A percentile compares a stretch with the other conserved stretches of the same genome.
phyloP scores from a whole-genome alignment of 2,113 vertebrate genomes.

The Budorcas taxicolor region DNA sequence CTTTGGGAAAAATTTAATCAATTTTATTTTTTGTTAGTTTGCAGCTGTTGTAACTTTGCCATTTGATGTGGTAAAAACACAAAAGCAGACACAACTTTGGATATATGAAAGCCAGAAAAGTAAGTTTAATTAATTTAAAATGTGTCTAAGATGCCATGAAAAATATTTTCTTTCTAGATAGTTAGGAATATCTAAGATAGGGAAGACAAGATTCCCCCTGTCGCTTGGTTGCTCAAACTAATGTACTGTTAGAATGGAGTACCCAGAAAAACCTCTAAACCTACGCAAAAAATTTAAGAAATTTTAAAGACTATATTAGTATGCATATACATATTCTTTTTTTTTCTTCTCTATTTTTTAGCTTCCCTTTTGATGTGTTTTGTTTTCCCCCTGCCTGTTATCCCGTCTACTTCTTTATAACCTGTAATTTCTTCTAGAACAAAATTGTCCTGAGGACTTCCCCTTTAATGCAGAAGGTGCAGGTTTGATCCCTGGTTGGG shows the following conservation, averaged over 20 bases:
- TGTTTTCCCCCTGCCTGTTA: background rate
- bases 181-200: conserved; percentile 13
- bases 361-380: background rate
- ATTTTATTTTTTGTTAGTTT: conserved; percentile 79
- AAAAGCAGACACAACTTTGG: conserved; percentile 90
- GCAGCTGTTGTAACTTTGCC: conserved; percentile 88
- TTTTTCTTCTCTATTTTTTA: background rate
- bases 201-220: background rate
- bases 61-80: conserved; percentile 96
- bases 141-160: background rate
- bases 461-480: background rate
- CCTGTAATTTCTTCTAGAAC: background rate
- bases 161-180: background rate
- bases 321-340: background rate
- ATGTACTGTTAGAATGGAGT: background rate
- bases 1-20: conserved; percentile 26
- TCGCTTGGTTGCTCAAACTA: background rate
- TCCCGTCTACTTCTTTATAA: background rate
- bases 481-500: background rate
- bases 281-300: background rate
- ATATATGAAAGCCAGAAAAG: conserved; percentile 82
- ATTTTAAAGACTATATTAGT: background rate
- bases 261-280: background rate
- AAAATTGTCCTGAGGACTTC: background rate
- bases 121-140: conserved; percentile 74